Evolutionary conservation across 2,888 invertebrate genomes (phyloP).

Genomic region (Prenolepis imparis): DNA sequence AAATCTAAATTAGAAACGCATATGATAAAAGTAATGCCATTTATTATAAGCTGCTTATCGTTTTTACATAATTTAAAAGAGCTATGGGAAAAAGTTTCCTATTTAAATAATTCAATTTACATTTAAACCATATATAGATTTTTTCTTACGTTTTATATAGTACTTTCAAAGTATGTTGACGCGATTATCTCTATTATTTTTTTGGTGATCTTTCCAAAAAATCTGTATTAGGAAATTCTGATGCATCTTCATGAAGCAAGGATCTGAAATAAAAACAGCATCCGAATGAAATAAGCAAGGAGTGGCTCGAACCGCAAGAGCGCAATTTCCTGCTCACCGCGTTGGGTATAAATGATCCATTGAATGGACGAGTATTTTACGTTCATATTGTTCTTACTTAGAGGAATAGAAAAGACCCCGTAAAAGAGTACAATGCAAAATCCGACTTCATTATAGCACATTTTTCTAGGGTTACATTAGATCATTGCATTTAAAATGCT

Average conservation of each 20-base stretch:
- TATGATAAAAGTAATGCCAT: not conserved
- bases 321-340: conserved; percentile 41
- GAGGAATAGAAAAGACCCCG: not conserved
- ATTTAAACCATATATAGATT: not conserved
- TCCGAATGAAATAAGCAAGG: conserved; percentile 44
- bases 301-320: conserved; percentile 32
- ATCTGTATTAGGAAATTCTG: not conserved
- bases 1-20: not conserved
- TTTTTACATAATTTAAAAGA: not conserved
- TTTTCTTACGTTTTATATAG: not conserved
- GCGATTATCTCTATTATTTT: not conserved
- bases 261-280: conserved; percentile 17
- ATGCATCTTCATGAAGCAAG: conserved; percentile 5
- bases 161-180: not conserved
- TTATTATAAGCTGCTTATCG: not conserved
- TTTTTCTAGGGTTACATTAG: conserved; percentile 3
- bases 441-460: not conserved
- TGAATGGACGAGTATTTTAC: conserved; percentile 34
- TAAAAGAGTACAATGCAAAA: conserved; percentile 7
- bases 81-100: not conserved
- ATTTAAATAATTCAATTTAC: not conserved
- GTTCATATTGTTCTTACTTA: conserved; percentile 37
- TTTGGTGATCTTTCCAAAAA: not conserved
- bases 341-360: conserved; percentile 39
- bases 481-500: conserved; percentile 1